Conservation (phyloP, 2,113 vertebrate genomes). For the Stictonetta naevosa region DNA sequence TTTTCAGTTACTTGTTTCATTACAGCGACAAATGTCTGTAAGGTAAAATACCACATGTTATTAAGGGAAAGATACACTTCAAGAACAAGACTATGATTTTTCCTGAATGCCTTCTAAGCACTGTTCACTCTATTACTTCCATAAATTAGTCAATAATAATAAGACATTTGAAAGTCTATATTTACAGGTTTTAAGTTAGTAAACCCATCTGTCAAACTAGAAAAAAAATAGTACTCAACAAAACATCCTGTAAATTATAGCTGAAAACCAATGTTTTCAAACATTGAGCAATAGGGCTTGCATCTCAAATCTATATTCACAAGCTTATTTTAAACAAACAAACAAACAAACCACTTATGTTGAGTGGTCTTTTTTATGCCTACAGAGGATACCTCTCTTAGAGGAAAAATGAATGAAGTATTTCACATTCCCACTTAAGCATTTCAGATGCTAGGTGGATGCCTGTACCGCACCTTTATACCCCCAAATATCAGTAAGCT, state of each 20-base stretch:
- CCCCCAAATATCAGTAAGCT: neutral
- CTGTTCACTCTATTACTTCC: neutral
- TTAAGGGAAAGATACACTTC: neutral
- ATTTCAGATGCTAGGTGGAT: neutral
- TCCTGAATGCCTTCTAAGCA: neutral
- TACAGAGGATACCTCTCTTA: neutral
- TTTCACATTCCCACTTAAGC: neutral
- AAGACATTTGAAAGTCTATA: neutral
- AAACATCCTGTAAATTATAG: neutral
- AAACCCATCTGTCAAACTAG: neutral
- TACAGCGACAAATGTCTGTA: neutral
- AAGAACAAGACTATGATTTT: neutral
- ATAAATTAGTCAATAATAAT: neutral
- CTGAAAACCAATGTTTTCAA: neutral
- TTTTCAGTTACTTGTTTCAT: neutral
- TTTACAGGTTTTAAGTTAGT: neutral
- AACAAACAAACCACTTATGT: neutral
- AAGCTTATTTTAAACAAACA: neutral
- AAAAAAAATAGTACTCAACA: neutral
- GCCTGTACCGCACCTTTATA: neutral
- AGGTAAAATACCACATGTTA: neutral
- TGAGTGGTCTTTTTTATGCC: neutral
- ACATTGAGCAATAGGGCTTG: neutral
- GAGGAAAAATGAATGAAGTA: neutral
- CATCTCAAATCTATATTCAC: neutral